phyloP scores from a whole-genome alignment of 1,140 invertebrate species.

The Drosophila parvula region DNA sequence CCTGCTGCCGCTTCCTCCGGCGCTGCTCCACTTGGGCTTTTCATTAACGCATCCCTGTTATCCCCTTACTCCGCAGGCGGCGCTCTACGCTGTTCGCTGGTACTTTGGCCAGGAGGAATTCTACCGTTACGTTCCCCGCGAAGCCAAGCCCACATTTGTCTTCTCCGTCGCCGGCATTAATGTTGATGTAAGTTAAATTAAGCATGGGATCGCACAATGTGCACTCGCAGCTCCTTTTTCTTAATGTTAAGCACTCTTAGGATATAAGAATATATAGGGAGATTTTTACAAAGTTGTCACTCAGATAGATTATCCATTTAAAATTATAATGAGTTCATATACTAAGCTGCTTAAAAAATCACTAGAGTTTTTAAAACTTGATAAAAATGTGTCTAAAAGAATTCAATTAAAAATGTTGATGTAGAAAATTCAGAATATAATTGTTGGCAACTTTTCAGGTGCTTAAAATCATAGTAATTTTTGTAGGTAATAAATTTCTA shows the following conservation, averaged over 20 bases:
- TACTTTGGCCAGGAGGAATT: slow-evolving; percentile 92
- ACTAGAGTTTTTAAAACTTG: too few relatives aligned
- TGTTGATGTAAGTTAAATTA: slow-evolving; percentile 89
- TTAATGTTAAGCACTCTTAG: neutral
- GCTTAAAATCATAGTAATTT: too few relatives aligned
- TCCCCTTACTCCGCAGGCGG: slow-evolving; percentile 84
- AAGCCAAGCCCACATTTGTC: slow-evolving; percentile 88
- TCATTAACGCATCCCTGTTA: slow-evolving; percentile 62
- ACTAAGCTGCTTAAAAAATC: too few relatives aligned
- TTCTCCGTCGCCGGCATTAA: slow-evolving; percentile 89
- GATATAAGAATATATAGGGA: neutral
- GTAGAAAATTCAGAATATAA: too few relatives aligned
- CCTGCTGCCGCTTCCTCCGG: slow-evolving; percentile 16
- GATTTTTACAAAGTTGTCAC: neutral
- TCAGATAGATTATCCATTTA: neutral
- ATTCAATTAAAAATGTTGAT: too few relatives aligned
- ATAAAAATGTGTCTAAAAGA: too few relatives aligned
- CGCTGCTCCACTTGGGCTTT: slow-evolving; percentile 50
- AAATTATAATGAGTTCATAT: neutral
- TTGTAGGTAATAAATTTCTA: too few relatives aligned
- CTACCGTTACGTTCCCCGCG: slow-evolving; percentile 89
- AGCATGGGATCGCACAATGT: slow-evolving; percentile 38
- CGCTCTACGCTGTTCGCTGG: slow-evolving; percentile 93
- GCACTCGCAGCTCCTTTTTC: slow-evolving; percentile 3
- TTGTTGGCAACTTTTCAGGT: too few relatives aligned